Base-by-base conservation (phyloP, 2,797 vertebrate species). In the Hylomyscus alleni region DNA sequence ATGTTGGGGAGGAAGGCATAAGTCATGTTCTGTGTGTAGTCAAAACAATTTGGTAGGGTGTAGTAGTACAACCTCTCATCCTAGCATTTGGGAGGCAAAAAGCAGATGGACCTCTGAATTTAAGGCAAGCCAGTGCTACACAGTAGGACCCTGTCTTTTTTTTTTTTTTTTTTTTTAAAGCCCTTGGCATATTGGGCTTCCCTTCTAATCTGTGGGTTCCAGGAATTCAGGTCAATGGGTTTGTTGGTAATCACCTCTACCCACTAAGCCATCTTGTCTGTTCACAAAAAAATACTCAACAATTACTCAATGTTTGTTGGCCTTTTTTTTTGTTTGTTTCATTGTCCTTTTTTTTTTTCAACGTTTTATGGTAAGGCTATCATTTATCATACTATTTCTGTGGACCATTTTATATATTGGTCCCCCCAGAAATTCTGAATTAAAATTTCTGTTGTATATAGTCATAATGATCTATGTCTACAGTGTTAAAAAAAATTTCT, bases 401-500 rank as follows among this genome's bases (percentile, higher is more conserved):
- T 87, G 17, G 56, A 67, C 54, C 81, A 65, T 84, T 92, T 96
- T 86, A n/a, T 92, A 22, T 62, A 82, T 34, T 89, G 31, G 73
- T 60, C 4, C 26, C 24, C 29, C 24, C 29, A 31, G 91, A 81
- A 96, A 95, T 96, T 91, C 73, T n/a, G 40, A 93, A 83, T 65
- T 84, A 65, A 92, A n/a, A 77, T 95, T 91, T 52, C n/a, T 93
- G 62, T 90, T 96, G 47, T 52, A 77, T 87, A 4, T 65, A 82
- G 56, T 81, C 13, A 83, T 87, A 83, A 26, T 92, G 37, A 73
- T 96, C 52, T 90, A 4, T 80, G 54, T 90, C 9, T 75, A 6
- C 87, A 72, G 89, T 89, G 29, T 78, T 92, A 22, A 92, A 84
- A 90, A 80, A 58, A 40, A 91, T 95, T 91, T 96, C 12, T 65